Conservation (phyloP, 2,797 vertebrate species). For the Ctenopoma multispine region DNA sequence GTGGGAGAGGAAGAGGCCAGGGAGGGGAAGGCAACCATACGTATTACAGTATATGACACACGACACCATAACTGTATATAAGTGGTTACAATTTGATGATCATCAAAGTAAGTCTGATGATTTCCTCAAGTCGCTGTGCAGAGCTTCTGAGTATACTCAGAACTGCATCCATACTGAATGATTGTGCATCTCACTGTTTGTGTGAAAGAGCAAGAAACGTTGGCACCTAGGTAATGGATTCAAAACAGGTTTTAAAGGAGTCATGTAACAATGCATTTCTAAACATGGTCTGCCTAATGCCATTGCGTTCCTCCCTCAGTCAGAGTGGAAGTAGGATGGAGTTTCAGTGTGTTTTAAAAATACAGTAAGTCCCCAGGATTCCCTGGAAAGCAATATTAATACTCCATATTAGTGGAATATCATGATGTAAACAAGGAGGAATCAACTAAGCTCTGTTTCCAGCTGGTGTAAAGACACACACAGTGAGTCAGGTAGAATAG, state of each 20-base stretch:
- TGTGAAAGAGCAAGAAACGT: background rate
- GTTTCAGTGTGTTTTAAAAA: background rate
- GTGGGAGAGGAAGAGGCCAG: slow-evolving; percentile 1
- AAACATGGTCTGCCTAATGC: background rate
- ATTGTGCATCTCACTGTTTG: background rate
- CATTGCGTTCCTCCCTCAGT: background rate
- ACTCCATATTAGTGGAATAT: background rate
- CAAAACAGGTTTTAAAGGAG: background rate
- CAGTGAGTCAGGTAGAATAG: slow-evolving; percentile 6
- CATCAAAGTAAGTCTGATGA: too few species aligned
- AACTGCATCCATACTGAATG: background rate
- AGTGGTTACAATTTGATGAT: slow-evolving; percentile 21
- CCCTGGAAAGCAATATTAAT: background rate
- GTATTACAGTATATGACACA: slow-evolving; percentile 16
- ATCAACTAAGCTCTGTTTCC: background rate
- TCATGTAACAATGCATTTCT: background rate
- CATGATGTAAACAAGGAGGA: background rate
- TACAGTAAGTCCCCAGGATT: background rate
- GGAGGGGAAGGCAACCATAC: background rate
- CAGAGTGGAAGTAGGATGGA: background rate
- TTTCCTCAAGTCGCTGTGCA: background rate
- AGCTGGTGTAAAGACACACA: slow-evolving; percentile 1
- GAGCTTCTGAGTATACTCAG: background rate
- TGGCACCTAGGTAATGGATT: background rate
- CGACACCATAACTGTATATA: slow-evolving; percentile 29